These are phyloP conservation scores for Hiodon tergisus DNA, from an alignment of 2,113 vertebrate species.

Conservation along the genomic window DNA sequence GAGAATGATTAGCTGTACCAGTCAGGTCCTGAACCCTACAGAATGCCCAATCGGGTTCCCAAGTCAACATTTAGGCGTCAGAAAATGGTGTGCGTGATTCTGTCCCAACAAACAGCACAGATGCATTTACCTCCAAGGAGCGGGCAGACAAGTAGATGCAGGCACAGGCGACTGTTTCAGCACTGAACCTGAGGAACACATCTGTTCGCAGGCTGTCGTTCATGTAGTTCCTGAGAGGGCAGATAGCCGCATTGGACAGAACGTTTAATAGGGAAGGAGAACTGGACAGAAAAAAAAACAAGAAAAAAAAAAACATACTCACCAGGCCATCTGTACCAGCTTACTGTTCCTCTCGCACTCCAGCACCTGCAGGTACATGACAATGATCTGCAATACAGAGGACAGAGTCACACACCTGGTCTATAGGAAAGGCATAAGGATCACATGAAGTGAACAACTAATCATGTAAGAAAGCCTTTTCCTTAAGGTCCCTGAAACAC, in stretches of 20 bases:
- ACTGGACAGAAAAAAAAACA: constrained; percentile 48
- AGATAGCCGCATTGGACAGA: neutral
- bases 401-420: constrained; percentile 1
- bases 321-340: constrained; percentile 86
- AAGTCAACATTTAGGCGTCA: no score
- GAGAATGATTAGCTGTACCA: no score
- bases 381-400: constrained; percentile 76
- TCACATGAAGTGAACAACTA: neutral
- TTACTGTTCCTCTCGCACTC: constrained; percentile 80
- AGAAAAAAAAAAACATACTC: constrained; percentile 58
- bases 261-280: constrained; percentile 27
- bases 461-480: neutral
- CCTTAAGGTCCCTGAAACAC: no score
- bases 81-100: neutral
- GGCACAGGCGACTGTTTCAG: constrained; percentile 78
- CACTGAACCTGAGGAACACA: constrained; percentile 75
- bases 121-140: constrained; percentile 64
- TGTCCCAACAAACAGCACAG: neutral
- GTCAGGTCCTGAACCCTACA: no score
- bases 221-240: constrained; percentile 79
- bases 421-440: neutral
- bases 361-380: constrained; percentile 87
- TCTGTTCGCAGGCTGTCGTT: constrained; percentile 80
- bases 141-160: constrained; percentile 77
- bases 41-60: no score